Base-by-base conservation (phyloP, 2,888 invertebrate species). In the Eupithecia abbreviata region DNA sequence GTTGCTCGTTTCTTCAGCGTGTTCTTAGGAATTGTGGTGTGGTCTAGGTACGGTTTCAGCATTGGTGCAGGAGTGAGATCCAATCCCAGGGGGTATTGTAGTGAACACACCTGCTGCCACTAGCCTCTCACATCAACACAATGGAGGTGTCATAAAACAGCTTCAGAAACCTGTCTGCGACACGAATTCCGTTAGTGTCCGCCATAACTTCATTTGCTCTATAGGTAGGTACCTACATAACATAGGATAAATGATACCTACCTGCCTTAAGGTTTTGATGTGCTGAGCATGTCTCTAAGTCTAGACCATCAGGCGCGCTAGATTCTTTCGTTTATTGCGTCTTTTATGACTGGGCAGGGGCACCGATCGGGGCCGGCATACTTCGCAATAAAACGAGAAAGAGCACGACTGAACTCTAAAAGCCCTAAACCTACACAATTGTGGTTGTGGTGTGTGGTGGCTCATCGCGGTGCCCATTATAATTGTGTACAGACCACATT, bases 111-210 rank as follows among this genome's bases (percentile, higher is more conserved):
- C 30, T 10, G 58, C 10, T 7, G 45, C 15, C 9, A 45, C 45
- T 18, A 18, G 10, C n/a, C 10, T 45, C 65, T 41, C 65, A 41
- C 68, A 45, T 80, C 78, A 67, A 71, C 73, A 84, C 85, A 86
- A 85, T 86, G 82, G 83, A 83, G 77, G 83, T 82, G 83, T 84
- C 85, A 86, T 88, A 86, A 86, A 89, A 85, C 86, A 83, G 84
- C 86, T 85, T 86, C 83, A 84, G 85, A 87, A n/a, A 87, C 88
- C 88, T 84, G 86, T 87, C 87, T 83, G 81, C 83, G 82, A 82
- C 84, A 85, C 83, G 79, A 82, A 86, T 86, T 88, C 89, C 89
- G 89, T 89, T 90, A 90, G 85, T 81, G 82, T 82, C 83, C 82
- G 81, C 79, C 83, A 82, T 82, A 82, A 76, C 77, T 79, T 80